These are phyloP conservation scores for Coregonus ussuriensis DNA, from an alignment of 2,797 vertebrate genomes.

Conservation along the genomic window DNA sequence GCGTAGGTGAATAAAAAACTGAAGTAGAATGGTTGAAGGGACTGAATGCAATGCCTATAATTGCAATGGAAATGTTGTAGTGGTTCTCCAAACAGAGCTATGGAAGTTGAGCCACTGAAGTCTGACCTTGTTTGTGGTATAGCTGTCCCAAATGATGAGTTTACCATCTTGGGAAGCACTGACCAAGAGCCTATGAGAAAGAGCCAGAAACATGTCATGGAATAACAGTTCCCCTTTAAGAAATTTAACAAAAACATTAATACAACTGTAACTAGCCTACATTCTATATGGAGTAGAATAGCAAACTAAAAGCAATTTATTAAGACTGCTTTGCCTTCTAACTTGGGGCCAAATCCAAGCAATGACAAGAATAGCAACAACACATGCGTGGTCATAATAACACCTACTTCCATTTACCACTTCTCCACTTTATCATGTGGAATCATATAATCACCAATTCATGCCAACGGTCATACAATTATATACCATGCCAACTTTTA, in stretches of 20 bases:
- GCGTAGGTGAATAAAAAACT: not conserved
- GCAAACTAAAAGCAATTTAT: not conserved
- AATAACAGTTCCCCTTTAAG: not conserved
- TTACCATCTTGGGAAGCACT: conserved; percentile 99
- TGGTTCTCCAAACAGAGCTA: not conserved
- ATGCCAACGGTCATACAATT: conserved; percentile 7
- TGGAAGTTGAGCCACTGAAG: not conserved
- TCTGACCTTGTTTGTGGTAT: conserved; percentile 98
- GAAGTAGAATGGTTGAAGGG: not conserved
- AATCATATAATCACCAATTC: not conserved
- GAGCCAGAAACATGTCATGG: conserved; percentile 11
- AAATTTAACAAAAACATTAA: not conserved
- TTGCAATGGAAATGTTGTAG: not conserved
- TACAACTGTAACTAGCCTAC: conserved; percentile 3
- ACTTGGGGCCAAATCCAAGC: conserved; percentile 11
- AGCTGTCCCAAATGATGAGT: conserved; percentile 99
- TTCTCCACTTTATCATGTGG: conserved; percentile 4
- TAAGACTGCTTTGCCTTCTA: not conserved
- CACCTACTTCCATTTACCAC: conserved; percentile 16
- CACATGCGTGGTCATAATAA: conserved; percentile 29
- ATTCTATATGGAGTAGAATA: not conserved
- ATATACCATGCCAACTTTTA: conserved; percentile 12
- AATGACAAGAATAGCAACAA: conserved; percentile 28
- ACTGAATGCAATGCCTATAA: not conserved
- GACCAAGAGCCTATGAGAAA: conserved; percentile 88